Conservation (phyloP, 2,113 vertebrate species). For the Bagarius yarrelli region DNA sequence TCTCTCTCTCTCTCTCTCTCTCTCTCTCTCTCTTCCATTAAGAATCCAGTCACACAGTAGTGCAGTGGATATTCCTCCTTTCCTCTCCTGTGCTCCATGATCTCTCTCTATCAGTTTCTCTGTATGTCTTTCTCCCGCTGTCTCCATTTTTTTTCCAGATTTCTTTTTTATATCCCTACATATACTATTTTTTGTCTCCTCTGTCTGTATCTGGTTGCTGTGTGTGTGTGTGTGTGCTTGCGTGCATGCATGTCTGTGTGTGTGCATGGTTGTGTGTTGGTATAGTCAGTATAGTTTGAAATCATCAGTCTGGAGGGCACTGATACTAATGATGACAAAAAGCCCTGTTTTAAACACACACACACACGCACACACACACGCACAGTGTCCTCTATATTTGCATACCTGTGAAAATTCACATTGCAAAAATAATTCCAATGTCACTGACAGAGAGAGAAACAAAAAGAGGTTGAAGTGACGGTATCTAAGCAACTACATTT, state of each 20-base stretch:
- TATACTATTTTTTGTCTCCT: constrained; percentile 36
- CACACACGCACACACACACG: constrained; percentile 31
- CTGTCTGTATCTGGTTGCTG: constrained; percentile 50
- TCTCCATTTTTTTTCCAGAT: too few relatives aligned
- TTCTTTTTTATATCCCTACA: background rate
- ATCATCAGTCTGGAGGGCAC: constrained; percentile 1
- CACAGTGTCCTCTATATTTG: constrained; percentile 33
- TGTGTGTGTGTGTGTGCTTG: constrained; percentile 64
- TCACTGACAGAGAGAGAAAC: constrained; percentile 51
- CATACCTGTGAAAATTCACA: constrained; percentile 50
- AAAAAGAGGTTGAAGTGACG: constrained; percentile 73
- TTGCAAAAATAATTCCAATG: constrained; percentile 33
- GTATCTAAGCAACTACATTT: constrained; percentile 80
- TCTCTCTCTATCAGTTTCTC: constrained; percentile 53
- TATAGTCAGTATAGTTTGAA: too few relatives aligned
- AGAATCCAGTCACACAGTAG: constrained; percentile 81
- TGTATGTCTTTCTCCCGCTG: constrained; percentile 45
- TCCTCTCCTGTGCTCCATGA: constrained; percentile 50
- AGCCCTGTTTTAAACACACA: constrained; percentile 8
- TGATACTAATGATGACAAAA: constrained; percentile 2
- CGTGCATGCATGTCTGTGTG: background rate
- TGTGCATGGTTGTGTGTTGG: background rate
- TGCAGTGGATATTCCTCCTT: constrained; percentile 79
- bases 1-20: constrained; percentile 31
- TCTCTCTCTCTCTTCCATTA: constrained; percentile 61